phyloP scores from a whole-genome alignment of 2,113 vertebrate species.

The Spheniscus mendiculus region DNA sequence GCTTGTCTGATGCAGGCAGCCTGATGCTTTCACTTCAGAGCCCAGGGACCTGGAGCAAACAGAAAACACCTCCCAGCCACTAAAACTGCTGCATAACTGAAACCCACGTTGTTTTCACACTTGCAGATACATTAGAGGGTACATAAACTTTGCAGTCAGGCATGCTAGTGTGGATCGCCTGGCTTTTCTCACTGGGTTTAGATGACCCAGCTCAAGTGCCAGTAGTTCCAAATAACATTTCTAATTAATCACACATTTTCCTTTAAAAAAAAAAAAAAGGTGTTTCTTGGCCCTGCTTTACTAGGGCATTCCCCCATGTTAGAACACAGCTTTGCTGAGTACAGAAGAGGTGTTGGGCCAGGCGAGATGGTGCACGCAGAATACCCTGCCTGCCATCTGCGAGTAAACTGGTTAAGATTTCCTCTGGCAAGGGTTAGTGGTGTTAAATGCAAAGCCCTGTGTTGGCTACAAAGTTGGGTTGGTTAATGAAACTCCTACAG shows the following conservation, averaged over 20 bases:
- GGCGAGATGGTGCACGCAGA: accelerated
- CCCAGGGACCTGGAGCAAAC: neutral
- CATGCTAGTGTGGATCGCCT: too few species aligned
- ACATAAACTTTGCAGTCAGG: neutral
- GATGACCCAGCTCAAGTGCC: neutral
- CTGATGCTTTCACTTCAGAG: neutral
- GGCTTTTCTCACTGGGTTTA: neutral
- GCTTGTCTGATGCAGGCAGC: accelerated
- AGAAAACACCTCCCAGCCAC: neutral
- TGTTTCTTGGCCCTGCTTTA: neutral
- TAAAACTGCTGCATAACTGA: neutral
- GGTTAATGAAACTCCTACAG: neutral
- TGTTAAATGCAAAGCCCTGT: neutral
- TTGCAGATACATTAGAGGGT: neutral
- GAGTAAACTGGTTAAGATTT: neutral
- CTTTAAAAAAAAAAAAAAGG: neutral
- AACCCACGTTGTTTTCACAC: neutral
- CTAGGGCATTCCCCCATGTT: neutral
- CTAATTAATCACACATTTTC: neutral
- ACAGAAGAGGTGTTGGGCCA: neutral
- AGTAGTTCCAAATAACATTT: neutral
- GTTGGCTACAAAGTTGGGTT: neutral
- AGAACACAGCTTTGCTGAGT: neutral
- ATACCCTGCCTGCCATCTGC: neutral
- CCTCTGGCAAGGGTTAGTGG: neutral